Evolutionary conservation across 1,140 invertebrate genomes (phyloP).

Genomic region (Bombus superbus): DNA sequence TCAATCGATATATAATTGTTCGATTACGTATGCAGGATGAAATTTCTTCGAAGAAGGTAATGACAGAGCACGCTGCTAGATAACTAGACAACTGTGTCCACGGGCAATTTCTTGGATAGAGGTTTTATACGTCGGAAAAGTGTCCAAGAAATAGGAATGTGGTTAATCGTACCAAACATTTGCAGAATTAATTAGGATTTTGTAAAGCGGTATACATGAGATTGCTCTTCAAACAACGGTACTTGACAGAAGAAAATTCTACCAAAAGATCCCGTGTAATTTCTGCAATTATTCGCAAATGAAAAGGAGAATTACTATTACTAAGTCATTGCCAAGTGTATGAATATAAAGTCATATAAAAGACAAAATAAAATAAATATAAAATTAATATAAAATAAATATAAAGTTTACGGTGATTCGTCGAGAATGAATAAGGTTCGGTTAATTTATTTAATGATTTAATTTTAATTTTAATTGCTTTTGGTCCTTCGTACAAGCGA

Average conservation of each 20-base stretch:
- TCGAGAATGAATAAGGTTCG: neutral
- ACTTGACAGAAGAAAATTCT: no score
- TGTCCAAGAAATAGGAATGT: neutral
- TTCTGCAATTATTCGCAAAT: neutral
- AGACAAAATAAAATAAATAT: no score
- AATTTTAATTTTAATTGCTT: neutral
- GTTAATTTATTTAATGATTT: slow-evolving; percentile 1
- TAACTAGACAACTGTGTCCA: neutral
- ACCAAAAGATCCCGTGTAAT: neutral
- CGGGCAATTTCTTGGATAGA: neutral
- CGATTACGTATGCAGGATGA: neutral
- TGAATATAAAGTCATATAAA: no score
- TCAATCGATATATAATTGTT: neutral
- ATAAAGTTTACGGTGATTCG: neutral
- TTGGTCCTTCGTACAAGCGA: neutral
- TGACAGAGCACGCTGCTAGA: neutral
- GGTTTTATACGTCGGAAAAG: neutral
- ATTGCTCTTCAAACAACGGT: no score
- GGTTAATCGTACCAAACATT: no score
- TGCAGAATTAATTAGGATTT: neutral
- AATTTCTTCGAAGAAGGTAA: neutral
- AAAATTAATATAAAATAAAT: neutral
- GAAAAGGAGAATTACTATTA: neutral
- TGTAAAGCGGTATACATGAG: neutral
- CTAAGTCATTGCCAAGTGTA: no score